Conservation (phyloP, 1,140 invertebrate genomes). For the Drosophila willistoni region DNA sequence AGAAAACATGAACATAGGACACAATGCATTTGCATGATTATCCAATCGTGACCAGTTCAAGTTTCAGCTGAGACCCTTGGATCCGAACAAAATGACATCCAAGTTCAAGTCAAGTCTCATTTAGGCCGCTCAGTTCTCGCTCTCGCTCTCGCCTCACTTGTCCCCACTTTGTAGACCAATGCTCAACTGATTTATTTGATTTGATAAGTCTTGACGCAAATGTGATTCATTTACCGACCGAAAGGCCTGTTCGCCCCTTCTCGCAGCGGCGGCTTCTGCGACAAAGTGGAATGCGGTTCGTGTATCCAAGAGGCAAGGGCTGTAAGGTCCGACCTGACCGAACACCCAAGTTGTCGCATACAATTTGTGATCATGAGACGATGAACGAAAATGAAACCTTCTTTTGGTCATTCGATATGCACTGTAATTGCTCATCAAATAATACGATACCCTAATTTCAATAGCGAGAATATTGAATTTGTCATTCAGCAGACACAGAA, state of each 20-base stretch:
- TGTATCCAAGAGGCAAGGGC: no score
- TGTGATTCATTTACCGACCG: conserved; percentile 59
- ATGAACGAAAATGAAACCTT: conserved; percentile 7
- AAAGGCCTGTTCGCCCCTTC: neutral
- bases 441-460: neutral
- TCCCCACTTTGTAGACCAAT: conserved; percentile 1
- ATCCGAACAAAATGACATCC: conserved; percentile 1
- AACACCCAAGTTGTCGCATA: conserved; percentile 34
- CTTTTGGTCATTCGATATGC: conserved; percentile 30
- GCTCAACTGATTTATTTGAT: conserved; percentile 63
- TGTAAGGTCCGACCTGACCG: conserved; percentile 3
- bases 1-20: neutral
- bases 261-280: neutral
- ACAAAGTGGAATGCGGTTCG: neutral
- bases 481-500: no score
- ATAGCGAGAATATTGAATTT: neutral
- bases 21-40: conserved; percentile 10
- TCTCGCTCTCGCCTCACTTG: neutral
- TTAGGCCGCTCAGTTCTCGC: neutral
- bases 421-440: conserved; percentile 13
- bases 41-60: conserved; percentile 17
- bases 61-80: conserved; percentile 14
- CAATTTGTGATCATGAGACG: conserved; percentile 29
- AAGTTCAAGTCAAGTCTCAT: conserved; percentile 21
- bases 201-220: conserved; percentile 69